These are phyloP conservation scores for Anoplopoma fimbria DNA, from an alignment of 2,113 vertebrate genomes.

Conservation along the genomic window DNA sequence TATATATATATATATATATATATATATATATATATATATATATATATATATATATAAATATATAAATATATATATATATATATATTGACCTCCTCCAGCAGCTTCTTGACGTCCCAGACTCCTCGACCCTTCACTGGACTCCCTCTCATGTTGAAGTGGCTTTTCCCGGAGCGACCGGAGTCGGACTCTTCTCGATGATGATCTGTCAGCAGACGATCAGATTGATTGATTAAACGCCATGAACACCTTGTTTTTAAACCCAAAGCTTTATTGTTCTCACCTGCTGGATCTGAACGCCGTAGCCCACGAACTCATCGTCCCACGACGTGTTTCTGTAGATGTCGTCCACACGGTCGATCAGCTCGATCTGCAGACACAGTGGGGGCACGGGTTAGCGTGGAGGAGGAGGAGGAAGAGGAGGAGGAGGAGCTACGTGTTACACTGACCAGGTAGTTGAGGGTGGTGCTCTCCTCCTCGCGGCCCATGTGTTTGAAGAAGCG, in stretches of 20 bases:
- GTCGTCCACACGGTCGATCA: conserved; percentile 98
- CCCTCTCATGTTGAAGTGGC: conserved; percentile 94
- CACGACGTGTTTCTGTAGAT: conserved; percentile 97
- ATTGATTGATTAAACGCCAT: no score
- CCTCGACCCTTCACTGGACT: conserved; percentile 86
- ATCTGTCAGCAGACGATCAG: conserved; percentile 87
- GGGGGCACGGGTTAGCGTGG: no score
- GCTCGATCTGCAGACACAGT: conserved; percentile 87
- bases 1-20: no score
- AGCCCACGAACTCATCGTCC: conserved; percentile 92
- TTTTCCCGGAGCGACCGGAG: conserved; percentile 42
- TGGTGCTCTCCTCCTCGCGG: conserved; percentile 93
- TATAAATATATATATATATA: no score
- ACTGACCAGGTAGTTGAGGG: conserved; percentile 95
- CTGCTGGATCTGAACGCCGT: conserved; percentile 98
- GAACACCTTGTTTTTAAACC: no score
- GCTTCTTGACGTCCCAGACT: conserved; percentile 95
- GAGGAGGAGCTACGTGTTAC: no score
- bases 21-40: no score
- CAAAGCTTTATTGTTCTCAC: conserved; percentile 69
- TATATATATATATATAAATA: no score
- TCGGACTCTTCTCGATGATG: conserved; percentile 90
- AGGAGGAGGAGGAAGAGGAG: background rate
- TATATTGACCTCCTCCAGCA: no score
- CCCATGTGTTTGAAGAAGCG: conserved; percentile 97